These are phyloP conservation scores for Varecia variegata DNA, from an alignment of 2,797 vertebrate genomes.

Conservation along the genomic window DNA sequence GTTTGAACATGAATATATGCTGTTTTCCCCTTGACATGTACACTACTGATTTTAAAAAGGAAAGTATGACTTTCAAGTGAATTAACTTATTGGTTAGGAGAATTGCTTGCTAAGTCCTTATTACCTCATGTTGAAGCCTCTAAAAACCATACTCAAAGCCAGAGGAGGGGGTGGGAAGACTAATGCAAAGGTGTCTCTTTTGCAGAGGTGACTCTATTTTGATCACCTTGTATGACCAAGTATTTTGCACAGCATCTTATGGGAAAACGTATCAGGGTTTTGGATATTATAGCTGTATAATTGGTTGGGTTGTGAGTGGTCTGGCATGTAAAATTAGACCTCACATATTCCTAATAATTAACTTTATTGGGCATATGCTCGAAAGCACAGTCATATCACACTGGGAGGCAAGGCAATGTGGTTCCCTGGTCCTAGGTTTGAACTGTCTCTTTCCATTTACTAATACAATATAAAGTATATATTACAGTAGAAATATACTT, in stretches of 20 bases:
- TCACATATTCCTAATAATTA: background rate
- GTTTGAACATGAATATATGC: background rate
- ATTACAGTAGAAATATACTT: conserved; percentile 28
- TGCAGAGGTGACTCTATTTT: background rate
- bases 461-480: background rate
- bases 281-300: background rate
- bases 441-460: background rate
- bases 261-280: background rate
- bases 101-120: background rate
- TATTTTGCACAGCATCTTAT: conserved; percentile 4
- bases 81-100: conserved; percentile 29
- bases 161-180: background rate
- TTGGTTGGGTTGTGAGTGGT: background rate
- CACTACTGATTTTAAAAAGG: background rate
- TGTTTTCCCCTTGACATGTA: background rate
- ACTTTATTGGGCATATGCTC: background rate
- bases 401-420: background rate
- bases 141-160: background rate
- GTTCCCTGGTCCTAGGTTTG: background rate
- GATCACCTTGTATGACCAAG: background rate
- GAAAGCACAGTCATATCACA: background rate
- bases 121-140: conserved; percentile 13
- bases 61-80: conserved; percentile 29
- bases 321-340: background rate
- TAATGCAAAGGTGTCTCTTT: background rate